Percentiles rank a stretch among this genome's conserved stretches.
phyloP scores from a whole-genome alignment of 2,113 vertebrate species.

The Sphyrna mokarran region DNA sequence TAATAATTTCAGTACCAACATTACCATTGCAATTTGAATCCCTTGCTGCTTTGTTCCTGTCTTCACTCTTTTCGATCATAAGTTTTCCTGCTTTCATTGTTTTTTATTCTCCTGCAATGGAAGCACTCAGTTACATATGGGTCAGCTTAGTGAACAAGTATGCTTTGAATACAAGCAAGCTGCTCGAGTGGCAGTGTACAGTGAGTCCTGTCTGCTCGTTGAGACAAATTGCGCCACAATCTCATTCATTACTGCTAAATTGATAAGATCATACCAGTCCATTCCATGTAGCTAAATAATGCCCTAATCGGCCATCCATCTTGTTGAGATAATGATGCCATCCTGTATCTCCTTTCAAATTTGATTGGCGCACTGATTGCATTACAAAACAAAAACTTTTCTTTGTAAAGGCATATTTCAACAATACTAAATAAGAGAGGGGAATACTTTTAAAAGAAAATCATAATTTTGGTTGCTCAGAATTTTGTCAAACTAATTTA shows the following conservation, averaged over 20 bases:
- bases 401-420: not conserved
- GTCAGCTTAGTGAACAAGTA: not conserved
- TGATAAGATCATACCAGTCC: slow-evolving; percentile 16
- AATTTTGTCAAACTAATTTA: not conserved
- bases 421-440: not conserved
- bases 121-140: not conserved
- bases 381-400: not conserved
- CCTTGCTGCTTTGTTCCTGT: not conserved
- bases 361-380: slow-evolving; percentile 8
- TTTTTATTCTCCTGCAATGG: not conserved
- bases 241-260: slow-evolving; percentile 24
- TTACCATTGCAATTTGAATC: not conserved
- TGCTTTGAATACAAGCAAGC: slow-evolving; percentile 14
- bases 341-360: not conserved
- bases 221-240: slow-evolving; percentile 4
- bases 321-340: slow-evolving; percentile 10
- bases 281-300: slow-evolving; percentile 34
- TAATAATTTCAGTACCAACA: not conserved
- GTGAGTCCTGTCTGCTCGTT: not conserved
- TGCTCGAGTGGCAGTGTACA: not conserved
- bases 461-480: not conserved
- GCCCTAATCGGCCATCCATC: not conserved
- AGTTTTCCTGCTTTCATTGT: too few species aligned
- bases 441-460: not conserved
- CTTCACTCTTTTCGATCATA: not conserved